phyloP scores from a whole-genome alignment of 2,888 invertebrate genomes.

The Plebejus melissa region DNA sequence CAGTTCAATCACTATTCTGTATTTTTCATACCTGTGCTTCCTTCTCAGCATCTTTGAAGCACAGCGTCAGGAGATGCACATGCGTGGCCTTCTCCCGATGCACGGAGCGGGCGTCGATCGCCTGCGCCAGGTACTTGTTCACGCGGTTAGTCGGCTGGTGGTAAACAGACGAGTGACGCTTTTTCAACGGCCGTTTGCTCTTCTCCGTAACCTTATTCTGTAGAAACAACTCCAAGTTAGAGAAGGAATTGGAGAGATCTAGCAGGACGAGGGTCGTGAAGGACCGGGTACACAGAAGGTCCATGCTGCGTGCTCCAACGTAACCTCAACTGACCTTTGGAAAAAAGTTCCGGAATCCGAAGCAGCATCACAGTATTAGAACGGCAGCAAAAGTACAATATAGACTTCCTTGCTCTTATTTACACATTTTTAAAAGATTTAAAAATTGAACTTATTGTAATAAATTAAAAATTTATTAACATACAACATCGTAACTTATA shows the following conservation, averaged over 20 bases:
- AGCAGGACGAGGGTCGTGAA: conserved; percentile 23
- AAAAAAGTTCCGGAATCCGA: conserved; percentile 72
- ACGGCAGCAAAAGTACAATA: conserved; percentile 46
- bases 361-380: conserved; percentile 76
- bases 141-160: conserved; percentile 94
- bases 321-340: conserved; percentile 70
- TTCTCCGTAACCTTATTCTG: conserved; percentile 93
- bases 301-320: conserved; percentile 71
- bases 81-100: conserved; percentile 94
- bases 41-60: conserved; percentile 90
- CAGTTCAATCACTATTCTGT: too few relatives aligned
- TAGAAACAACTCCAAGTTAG: conserved; percentile 44
- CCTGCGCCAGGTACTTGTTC: conserved; percentile 94
- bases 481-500: not conserved
- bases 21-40: conserved; percentile 84
- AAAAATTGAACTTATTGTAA: not conserved
- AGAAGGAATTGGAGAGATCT: conserved; percentile 23
- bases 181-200: conserved; percentile 92
- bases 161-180: conserved; percentile 91
- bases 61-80: conserved; percentile 90
- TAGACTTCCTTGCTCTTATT: not conserved
- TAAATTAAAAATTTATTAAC: not conserved
- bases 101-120: conserved; percentile 93
- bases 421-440: not conserved
- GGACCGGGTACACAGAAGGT: conserved; percentile 53